Evolutionary conservation across 2,113 vertebrate species (phyloP).

Genomic region (Hippocampus comes): DNA sequence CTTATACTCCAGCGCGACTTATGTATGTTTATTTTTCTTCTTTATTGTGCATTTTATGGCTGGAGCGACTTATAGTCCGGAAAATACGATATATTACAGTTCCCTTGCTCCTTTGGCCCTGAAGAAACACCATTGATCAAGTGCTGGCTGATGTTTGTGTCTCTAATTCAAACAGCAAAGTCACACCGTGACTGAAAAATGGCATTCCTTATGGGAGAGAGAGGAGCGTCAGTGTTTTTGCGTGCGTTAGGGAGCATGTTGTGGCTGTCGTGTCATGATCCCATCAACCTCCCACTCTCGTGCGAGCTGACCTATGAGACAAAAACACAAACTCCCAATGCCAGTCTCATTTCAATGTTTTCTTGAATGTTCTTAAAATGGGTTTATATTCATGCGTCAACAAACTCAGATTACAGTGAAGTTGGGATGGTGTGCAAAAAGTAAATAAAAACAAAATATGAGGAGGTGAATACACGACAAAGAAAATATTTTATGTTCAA

Average conservation of each 20-base stretch:
- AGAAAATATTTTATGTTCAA: too few relatives aligned
- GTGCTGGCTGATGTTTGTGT: slow-evolving; percentile 52
- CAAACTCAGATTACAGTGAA: too few relatives aligned
- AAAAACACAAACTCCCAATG: slow-evolving; percentile 29
- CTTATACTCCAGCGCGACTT: too few relatives aligned
- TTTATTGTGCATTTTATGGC: too few relatives aligned
- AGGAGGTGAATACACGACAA: too few relatives aligned
- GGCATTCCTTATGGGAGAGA: slow-evolving; percentile 49
- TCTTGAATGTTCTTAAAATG: background rate
- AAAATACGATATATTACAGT: slow-evolving; percentile 33
- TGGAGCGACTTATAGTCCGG: too few relatives aligned
- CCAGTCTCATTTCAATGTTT: slow-evolving; percentile 14
- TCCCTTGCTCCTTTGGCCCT: slow-evolving; percentile 61
- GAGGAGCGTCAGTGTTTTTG: slow-evolving; percentile 17
- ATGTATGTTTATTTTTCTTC: too few relatives aligned
- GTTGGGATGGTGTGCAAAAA: too few relatives aligned
- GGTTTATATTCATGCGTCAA: background rate
- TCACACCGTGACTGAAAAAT: slow-evolving; percentile 59
- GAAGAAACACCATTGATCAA: slow-evolving; percentile 67
- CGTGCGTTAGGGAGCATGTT: slow-evolving; percentile 20
- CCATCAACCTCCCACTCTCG: slow-evolving; percentile 42
- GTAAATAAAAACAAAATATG: too few relatives aligned
- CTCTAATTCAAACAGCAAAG: slow-evolving; percentile 69
- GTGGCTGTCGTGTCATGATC: slow-evolving; percentile 50
- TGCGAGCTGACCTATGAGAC: slow-evolving; percentile 46